Base-by-base conservation (phyloP, 1,140 invertebrate genomes). In the Melipona quadrifasciata region DNA sequence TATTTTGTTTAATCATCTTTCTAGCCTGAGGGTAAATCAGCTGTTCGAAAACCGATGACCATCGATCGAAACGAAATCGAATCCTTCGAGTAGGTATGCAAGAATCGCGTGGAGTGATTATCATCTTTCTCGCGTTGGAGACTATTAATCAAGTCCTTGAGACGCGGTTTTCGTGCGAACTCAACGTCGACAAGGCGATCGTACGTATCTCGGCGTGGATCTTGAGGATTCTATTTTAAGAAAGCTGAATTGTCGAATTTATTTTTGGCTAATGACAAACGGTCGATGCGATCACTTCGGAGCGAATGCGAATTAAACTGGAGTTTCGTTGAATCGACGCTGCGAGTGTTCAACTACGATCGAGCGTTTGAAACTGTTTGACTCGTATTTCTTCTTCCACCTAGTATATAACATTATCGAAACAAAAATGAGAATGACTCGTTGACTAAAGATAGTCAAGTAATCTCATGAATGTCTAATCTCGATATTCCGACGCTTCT, bases 21-120 rank as follows among this genome's bases (percentile, higher is more conserved):
- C 39, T 47, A 47, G 39, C 8, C 39, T 8, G 39, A 47, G 39
- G 39, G 0, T 47, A 10, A 47, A 89, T 83, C 76, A 83, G 65
- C 21, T 64, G 31, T 21, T 34, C 8, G 17, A 8, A 31, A 68
- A 72, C 27, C 31, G 1, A n/a, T 57, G 16, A 19, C 51, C 39
- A n/a, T 31, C 68, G 75, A 82, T 88, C 78, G 75, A 82, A 71
- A 57, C n/a, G 68, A 57, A 67, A 55, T 21, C 53, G 51, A 76
- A 68, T 68, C 51, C n/a, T 31, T 57, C 27, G 6, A 11, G 51
- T 47, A 57, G 34, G 1, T 24, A 17, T 31, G 16, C n/a, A 57
- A 55, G 51, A 77, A 77, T 61, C 64, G 11, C 31, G 24, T 31
- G n/a, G 19, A 19, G 24, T n/a, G 75, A 78, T 71, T 78, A 71